Evolutionary conservation across 2,888 invertebrate species (phyloP).

Genomic region (Halictus quadricinctus): DNA sequence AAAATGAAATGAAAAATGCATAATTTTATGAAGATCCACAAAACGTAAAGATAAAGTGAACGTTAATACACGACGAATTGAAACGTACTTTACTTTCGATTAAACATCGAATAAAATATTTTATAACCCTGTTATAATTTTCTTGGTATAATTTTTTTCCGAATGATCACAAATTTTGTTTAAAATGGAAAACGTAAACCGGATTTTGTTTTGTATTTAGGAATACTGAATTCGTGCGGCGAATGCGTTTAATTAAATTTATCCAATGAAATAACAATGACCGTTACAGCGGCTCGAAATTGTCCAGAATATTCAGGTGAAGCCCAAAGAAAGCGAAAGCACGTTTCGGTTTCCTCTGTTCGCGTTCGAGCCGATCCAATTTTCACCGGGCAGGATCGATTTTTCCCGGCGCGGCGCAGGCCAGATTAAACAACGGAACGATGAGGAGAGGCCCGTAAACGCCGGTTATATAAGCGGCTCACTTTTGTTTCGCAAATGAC

Average conservation of each 20-base stretch:
- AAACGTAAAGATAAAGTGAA: no score
- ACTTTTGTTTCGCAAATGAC: constrained; percentile 61
- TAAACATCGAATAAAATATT: no score
- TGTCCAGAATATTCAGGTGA: background rate
- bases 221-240: background rate
- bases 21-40: no score
- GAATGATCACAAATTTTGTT: background rate
- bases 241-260: background rate
- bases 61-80: no score
- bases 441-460: constrained; percentile 43
- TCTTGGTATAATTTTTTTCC: background rate
- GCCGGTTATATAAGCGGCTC: constrained; percentile 47
- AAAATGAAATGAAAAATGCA: no score
- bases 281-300: background rate
- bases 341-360: background rate
- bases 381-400: background rate
- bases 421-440: constrained; percentile 40
- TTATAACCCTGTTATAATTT: no score
- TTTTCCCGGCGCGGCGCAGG: background rate
- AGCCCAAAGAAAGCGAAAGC: background rate
- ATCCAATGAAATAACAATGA: background rate
- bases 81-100: no score
- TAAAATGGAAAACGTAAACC: background rate
- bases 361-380: background rate
- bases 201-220: background rate